These are phyloP conservation scores for Matsumurasca onukii DNA, from an alignment of 1,140 invertebrate genomes.

Conservation along the genomic window DNA sequence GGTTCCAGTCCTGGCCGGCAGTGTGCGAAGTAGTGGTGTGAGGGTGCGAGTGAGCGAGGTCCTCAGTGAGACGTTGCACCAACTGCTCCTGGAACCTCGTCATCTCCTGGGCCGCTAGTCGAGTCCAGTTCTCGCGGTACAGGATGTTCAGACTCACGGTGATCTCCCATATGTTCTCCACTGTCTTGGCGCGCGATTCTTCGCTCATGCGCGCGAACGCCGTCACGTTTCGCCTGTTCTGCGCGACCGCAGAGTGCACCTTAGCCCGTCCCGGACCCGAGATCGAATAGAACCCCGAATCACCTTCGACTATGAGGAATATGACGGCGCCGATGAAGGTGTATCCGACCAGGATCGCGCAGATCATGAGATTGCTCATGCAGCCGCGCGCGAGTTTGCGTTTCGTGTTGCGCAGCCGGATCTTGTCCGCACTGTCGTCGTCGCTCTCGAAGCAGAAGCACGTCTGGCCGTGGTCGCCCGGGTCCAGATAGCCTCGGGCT, in stretches of 20 bases:
- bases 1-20: constrained; percentile 72
- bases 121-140: constrained; percentile 94
- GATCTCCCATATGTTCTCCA: constrained; percentile 92
- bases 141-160: constrained; percentile 91
- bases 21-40: constrained; percentile 37
- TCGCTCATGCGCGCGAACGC: constrained; percentile 53
- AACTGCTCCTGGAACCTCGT: constrained; percentile 85
- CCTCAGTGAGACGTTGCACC: constrained; percentile 73
- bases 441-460: constrained; percentile 62
- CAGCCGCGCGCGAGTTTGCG: constrained; percentile 66
- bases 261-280: constrained; percentile 35
- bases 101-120: constrained; percentile 81
- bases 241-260: constrained; percentile 38
- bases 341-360: constrained; percentile 83
- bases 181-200: constrained; percentile 70
- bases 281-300: constrained; percentile 51
- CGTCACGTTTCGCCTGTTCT: constrained; percentile 42
- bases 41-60: constrained; percentile 52
- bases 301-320: constrained; percentile 87
- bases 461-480: constrained; percentile 47
- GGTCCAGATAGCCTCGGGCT: constrained; percentile 37
- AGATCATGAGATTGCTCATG: constrained; percentile 86
- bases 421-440: constrained; percentile 48
- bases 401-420: constrained; percentile 61
- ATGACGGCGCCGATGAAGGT: constrained; percentile 89